These are phyloP conservation scores for Hermodice carunculata DNA, from an alignment of 2,888 invertebrate genomes.

Conservation along the genomic window DNA sequence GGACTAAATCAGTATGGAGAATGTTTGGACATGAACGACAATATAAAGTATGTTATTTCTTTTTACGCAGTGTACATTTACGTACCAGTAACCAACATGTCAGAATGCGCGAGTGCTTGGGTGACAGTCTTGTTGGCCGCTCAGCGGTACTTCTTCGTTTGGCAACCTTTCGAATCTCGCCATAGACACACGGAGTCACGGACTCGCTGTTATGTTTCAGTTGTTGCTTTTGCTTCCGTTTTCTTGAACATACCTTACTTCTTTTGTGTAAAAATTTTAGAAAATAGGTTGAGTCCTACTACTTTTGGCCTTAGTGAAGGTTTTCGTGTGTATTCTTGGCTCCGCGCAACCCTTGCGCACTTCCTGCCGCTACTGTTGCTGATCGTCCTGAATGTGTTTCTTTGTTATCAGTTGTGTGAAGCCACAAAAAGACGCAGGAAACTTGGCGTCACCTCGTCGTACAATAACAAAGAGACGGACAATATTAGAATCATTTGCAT, in stretches of 20 bases:
- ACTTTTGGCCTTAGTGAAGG: slow-evolving; percentile 9
- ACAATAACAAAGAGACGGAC: slow-evolving; percentile 11
- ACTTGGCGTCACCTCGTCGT: no score
- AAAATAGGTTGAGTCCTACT: not conserved
- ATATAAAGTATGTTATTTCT: no score
- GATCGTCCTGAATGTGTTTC: slow-evolving; percentile 12
- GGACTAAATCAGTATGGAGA: no score
- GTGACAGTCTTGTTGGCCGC: slow-evolving; percentile 8
- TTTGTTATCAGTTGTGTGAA: no score
- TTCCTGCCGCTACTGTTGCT: slow-evolving; percentile 23
- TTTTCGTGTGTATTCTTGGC: slow-evolving; percentile 21
- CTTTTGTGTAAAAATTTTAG: not conserved
- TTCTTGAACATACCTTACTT: not conserved
- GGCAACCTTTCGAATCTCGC: no score
- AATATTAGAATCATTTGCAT: slow-evolving; percentile 15
- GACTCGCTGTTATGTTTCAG: no score
- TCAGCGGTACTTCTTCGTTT: slow-evolving; percentile 3
- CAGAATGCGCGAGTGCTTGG: slow-evolving; percentile 17
- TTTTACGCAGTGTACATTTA: slow-evolving; percentile 9
- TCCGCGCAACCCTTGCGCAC: slow-evolving; percentile 21
- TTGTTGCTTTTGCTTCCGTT: no score
- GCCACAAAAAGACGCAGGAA: no score
- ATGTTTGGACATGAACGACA: no score
- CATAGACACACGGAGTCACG: no score
- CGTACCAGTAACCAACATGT: slow-evolving; percentile 9